A percentile compares a stretch with the other conserved stretches of the same genome.
Conservation (phyloP, 2,888 invertebrate genomes). For the Hydroisotoma schaefferi region DNA sequence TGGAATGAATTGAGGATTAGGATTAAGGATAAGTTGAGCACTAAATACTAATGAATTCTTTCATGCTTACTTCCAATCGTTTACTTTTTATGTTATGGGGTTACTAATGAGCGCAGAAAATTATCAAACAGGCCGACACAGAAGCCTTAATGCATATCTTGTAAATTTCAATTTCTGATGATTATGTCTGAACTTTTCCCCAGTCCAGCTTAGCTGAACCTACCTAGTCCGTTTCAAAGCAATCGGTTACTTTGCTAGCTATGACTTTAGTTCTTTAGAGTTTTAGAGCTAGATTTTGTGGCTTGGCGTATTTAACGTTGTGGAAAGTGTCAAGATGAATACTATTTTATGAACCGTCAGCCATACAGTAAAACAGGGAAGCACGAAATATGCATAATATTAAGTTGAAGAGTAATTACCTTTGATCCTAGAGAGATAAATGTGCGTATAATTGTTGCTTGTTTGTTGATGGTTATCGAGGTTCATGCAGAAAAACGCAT, state of each 20-base stretch:
- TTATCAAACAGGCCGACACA: conserved; percentile 11
- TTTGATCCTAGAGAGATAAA: conserved; percentile 15
- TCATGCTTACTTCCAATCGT: not conserved
- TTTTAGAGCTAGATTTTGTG: not conserved
- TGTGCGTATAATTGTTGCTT: not conserved
- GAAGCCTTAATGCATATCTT: not conserved
- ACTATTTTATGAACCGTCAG: no score
- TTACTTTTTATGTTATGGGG: conserved; percentile 4
- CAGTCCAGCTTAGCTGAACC: not conserved
- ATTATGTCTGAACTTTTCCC: not conserved
- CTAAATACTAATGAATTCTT: not conserved
- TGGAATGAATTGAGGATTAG: not conserved
- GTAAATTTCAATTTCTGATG: not conserved
- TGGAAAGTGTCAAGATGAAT: conserved; percentile 4
- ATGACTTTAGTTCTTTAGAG: no score
- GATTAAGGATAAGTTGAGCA: not conserved
- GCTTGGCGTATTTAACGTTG: not conserved
- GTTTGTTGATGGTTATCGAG: not conserved
- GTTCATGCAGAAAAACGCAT: not conserved
- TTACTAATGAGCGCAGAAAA: conserved; percentile 10
- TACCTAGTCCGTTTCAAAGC: no score
- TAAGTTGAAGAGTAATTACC: conserved; percentile 8
- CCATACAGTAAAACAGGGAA: no score
- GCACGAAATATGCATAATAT: no score
- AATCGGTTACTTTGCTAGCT: no score